Evolutionary conservation across 2,113 vertebrate species (phyloP).

Genomic region (Platysteira castanea): DNA sequence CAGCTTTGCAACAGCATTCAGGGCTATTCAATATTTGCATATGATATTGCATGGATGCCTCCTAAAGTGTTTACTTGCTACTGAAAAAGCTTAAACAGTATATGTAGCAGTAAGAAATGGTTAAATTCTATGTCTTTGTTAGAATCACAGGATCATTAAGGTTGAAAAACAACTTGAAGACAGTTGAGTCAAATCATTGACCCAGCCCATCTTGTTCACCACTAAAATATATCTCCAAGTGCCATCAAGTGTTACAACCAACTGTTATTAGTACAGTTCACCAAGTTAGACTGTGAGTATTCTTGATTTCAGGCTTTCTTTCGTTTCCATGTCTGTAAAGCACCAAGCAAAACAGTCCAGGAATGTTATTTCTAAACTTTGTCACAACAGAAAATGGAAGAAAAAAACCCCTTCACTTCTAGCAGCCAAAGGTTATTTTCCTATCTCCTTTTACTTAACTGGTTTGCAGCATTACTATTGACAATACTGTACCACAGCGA

Average conservation of each 20-base stretch:
- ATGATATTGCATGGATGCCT: not conserved
- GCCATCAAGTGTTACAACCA: not conserved
- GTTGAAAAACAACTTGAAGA: not conserved
- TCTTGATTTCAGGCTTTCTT: not conserved
- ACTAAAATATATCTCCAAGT: not conserved
- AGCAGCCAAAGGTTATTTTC: not conserved
- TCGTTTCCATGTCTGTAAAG: not conserved
- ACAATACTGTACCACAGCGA: not conserved
- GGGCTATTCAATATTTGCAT: not conserved
- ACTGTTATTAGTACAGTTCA: not conserved
- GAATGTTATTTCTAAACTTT: not conserved
- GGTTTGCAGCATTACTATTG: not conserved
- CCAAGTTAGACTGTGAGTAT: not conserved
- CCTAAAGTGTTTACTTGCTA: not conserved
- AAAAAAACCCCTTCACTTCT: not conserved
- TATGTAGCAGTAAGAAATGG: not conserved
- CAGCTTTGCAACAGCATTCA: not conserved
- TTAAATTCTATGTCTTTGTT: not conserved
- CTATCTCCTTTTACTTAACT: not conserved
- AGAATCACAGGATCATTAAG: not conserved
- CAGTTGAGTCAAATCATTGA: not conserved
- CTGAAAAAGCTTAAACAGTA: not conserved
- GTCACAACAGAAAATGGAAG: not conserved
- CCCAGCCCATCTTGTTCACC: not conserved
- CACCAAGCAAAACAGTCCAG: not conserved